Evolutionary conservation across 2,113 vertebrate species (phyloP).

Genomic region (Glareola pratincola): DNA sequence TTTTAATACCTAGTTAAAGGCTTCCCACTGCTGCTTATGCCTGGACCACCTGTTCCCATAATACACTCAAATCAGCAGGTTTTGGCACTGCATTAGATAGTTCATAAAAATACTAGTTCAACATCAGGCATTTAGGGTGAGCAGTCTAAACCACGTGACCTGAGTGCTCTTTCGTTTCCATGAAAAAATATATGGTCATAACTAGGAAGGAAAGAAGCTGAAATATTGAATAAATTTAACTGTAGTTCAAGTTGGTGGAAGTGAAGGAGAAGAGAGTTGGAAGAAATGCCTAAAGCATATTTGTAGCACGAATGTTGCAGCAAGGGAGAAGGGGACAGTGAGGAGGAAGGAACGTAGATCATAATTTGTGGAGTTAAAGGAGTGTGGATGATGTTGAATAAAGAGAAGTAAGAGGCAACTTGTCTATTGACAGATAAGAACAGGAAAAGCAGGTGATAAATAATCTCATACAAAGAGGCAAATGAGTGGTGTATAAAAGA

Average conservation of each 20-base stretch:
- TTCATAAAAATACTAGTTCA: not conserved
- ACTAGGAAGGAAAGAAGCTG: not conserved
- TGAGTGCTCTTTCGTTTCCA: not conserved
- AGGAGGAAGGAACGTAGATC: not conserved
- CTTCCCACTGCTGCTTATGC: constrained; percentile 19
- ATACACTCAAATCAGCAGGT: not conserved
- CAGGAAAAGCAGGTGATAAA: not conserved
- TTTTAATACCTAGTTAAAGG: constrained; percentile 27
- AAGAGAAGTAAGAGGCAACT: not conserved
- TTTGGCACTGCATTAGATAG: not conserved
- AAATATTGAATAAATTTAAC: not conserved
- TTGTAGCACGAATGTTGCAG: not conserved
- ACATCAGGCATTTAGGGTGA: not conserved
- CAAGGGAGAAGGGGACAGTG: not conserved
- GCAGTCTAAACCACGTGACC: not conserved
- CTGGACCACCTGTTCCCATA: constrained; percentile 36
- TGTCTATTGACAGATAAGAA: not conserved
- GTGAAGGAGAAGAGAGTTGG: not conserved
- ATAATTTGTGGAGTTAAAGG: not conserved
- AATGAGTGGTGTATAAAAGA: not conserved
- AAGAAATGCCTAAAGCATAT: not conserved
- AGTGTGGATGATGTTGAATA: not conserved
- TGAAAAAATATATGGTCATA: not conserved
- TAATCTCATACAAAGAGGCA: not conserved
- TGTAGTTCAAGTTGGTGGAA: not conserved